Percentiles rank a stretch among this genome's conserved stretches.
phyloP scores from a whole-genome alignment of 2,888 invertebrate genomes.

The Sesamia inferens region DNA sequence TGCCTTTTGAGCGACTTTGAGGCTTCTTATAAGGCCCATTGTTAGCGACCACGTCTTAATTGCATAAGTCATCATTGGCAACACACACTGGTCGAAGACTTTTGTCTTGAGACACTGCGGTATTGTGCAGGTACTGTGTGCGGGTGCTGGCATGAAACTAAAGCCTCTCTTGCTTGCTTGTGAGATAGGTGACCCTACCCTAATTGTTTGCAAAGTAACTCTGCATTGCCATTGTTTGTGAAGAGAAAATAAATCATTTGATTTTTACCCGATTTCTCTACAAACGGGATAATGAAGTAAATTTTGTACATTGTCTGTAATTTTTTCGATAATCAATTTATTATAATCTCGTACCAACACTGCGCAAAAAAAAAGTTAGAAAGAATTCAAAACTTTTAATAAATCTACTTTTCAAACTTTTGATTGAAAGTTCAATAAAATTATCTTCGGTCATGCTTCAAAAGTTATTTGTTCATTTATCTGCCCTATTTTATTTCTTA shows the following conservation, averaged over 20 bases:
- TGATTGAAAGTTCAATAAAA: neutral
- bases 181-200: too few relatives aligned
- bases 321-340: neutral
- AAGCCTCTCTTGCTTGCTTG: too few relatives aligned
- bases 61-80: too few relatives aligned
- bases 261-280: neutral
- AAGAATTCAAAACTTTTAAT: constrained; percentile 1
- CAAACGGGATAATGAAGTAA: neutral
- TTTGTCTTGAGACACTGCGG: too few relatives aligned
- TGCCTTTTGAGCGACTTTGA: too few relatives aligned
- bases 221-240: too few relatives aligned
- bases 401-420: neutral
- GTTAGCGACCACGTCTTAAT: too few relatives aligned
- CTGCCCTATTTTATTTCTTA: neutral
- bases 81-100: too few relatives aligned
- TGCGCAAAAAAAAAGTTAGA: neutral
- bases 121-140: neutral
- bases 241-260: too few relatives aligned
- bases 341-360: neutral
- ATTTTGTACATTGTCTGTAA: neutral
- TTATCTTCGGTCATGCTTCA: neutral
- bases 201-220: too few relatives aligned
- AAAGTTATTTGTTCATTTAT: neutral
- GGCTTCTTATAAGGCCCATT: too few relatives aligned
- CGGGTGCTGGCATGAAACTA: neutral